A percentile compares a stretch with the other conserved stretches of the same genome.
Conservation (phyloP, 2,888 invertebrate genomes). For the Julus scanicus region DNA sequence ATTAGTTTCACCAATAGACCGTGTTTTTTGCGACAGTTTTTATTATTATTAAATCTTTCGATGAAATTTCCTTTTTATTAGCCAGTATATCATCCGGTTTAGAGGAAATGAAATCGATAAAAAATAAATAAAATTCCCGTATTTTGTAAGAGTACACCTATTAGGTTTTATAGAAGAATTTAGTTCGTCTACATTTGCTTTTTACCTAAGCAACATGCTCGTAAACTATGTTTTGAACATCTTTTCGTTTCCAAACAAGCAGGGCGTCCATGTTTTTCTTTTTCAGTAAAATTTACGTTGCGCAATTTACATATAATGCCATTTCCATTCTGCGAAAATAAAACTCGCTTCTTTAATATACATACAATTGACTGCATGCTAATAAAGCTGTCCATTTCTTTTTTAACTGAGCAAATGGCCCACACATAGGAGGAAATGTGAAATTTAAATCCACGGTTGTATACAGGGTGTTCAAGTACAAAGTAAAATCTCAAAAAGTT, state of each 20-base stretch:
- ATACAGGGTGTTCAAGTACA: not conserved
- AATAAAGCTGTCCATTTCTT: conserved; percentile 6
- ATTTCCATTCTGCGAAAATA: not conserved
- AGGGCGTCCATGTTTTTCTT: not conserved
- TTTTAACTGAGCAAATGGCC: not conserved
- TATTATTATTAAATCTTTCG: too few species aligned
- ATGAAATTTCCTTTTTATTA: too few species aligned
- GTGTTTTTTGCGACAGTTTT: too few species aligned
- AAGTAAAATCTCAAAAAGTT: too few species aligned
- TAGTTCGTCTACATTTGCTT: not conserved
- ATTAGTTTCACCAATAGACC: too few species aligned
- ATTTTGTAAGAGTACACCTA: not conserved
- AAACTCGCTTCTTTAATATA: conserved; percentile 1
- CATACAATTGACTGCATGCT: not conserved
- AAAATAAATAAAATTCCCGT: too few species aligned
- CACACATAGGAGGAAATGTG: not conserved
- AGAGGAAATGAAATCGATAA: too few species aligned
- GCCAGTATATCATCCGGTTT: too few species aligned
- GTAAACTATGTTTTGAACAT: too few species aligned
- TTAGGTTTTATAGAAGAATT: not conserved
- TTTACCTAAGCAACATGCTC: not conserved
- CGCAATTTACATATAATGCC: not conserved
- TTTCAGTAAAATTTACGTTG: not conserved
- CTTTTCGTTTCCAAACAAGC: not conserved
- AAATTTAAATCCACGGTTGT: not conserved